Base-by-base conservation (phyloP, 2,797 vertebrate genomes). In the Gadopsis marmoratus region DNA sequence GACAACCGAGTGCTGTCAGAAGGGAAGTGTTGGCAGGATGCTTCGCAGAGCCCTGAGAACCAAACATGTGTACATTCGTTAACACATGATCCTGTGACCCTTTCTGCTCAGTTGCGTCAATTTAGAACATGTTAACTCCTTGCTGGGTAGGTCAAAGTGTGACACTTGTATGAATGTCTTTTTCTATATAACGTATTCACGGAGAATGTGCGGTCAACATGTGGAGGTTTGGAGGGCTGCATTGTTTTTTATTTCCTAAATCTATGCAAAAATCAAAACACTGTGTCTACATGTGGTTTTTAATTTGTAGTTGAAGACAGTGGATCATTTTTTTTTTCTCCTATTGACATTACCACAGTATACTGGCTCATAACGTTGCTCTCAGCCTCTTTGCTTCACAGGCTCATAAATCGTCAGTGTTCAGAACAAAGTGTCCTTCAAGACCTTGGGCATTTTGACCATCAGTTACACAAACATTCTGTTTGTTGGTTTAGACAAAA, bases 61-160 rank as follows among this genome's bases (percentile, higher is more conserved):
- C 70, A 78, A 88, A 88, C 92, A 90, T 93, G 94, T 92, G 93
- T 94, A 93, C 88, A 86, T 94, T 94, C 85, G 89, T 94, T 93
- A 94, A 92, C 93, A 91, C 86, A 88, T 91, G 92, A 93, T 95
- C 92, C 91, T 83, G 70, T 91, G 91, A 93, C 93, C 93, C 88
- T 82, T 92, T 93, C 86, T 86, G 85, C 91, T 91, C 88, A 89
- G 91, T 91, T 91, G 91, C 91, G 89, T 91, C 86, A 92, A 91
- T 93, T 94, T 90, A 90, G 91, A 91, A 76, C 83, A 90, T 76
- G 90, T 93, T 94, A 91, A 92, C 83, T 92, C 86, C 87, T 90
- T 78, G 78, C 79, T 63, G 80, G 59, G 29, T 62, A 67, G 92
- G 93, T 92, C 93, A 92, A 84, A 89, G 87, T 91, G 86, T 89